phyloP scores from a whole-genome alignment of 2,888 invertebrate genomes.

The Mamestra brassicae region DNA sequence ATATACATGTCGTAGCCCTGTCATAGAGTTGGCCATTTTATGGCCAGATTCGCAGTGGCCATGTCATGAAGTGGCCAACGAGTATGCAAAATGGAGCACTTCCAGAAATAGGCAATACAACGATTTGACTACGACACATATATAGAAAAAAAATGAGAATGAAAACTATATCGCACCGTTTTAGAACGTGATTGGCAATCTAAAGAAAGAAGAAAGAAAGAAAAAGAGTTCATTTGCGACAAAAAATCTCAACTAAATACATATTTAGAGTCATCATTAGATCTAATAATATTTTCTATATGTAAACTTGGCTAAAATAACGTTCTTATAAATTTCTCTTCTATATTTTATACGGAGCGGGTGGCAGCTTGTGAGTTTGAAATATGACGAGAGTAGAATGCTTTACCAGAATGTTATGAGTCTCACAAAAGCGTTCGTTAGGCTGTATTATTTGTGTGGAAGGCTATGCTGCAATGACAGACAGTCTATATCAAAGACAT shows the following conservation, averaged over 20 bases:
- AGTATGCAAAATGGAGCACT: too few species aligned
- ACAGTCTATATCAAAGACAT: conserved; percentile 20
- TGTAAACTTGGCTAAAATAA: conserved; percentile 9
- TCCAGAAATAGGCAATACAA: too few species aligned
- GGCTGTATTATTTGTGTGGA: conserved; percentile 45
- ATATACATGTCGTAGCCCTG: too few species aligned
- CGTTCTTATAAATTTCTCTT: conserved; percentile 12
- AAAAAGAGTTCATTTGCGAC: too few species aligned
- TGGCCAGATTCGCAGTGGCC: too few species aligned
- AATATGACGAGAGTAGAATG: conserved; percentile 46
- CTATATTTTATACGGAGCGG: conserved; percentile 25
- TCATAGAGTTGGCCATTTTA: too few species aligned
- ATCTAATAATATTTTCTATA: neutral
- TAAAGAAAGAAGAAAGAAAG: too few species aligned
- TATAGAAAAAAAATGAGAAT: too few species aligned
- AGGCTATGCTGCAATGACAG: conserved; percentile 6
- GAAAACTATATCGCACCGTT: too few species aligned
- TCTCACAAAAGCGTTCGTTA: conserved; percentile 41
- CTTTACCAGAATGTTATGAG: conserved; percentile 47
- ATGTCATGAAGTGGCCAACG: too few species aligned
- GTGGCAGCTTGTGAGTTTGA: conserved; percentile 15
- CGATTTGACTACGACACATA: too few species aligned
- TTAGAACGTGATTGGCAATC: too few species aligned
- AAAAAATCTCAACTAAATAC: neutral
- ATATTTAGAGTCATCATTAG: neutral